Conservation (phyloP, 1,140 invertebrate species). For the Formica selysi region DNA sequence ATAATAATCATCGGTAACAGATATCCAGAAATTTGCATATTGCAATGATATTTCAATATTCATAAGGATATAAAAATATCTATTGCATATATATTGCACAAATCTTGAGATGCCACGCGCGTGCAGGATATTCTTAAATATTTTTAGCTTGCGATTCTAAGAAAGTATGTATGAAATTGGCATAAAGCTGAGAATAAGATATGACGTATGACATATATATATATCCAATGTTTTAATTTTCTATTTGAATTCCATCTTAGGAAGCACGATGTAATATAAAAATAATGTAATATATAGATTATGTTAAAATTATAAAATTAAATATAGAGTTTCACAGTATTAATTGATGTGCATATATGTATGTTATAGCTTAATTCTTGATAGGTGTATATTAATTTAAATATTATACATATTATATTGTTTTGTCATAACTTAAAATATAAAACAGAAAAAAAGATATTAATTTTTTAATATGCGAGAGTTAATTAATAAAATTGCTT, state of each 20-base stretch:
- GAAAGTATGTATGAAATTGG: slow-evolving; percentile 27
- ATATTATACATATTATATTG: background rate
- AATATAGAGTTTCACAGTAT: background rate
- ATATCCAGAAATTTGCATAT: background rate
- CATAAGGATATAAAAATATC: slow-evolving; percentile 33
- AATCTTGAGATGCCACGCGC: background rate
- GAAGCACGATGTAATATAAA: too few relatives aligned
- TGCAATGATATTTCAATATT: background rate
- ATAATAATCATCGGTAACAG: background rate
- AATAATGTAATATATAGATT: slow-evolving; percentile 19
- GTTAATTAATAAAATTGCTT: background rate
- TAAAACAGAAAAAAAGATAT: background rate
- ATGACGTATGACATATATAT: background rate
- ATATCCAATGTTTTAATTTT: background rate
- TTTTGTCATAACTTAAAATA: background rate
- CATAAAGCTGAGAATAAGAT: slow-evolving; percentile 13
- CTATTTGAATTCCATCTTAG: background rate
- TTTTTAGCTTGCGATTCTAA: slow-evolving; percentile 25
- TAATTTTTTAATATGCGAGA: slow-evolving; percentile 9
- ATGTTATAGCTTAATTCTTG: slow-evolving; percentile 4
- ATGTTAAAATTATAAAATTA: slow-evolving; percentile 9
- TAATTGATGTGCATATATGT: slow-evolving; percentile 1
- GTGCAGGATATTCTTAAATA: slow-evolving; percentile 12
- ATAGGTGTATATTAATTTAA: background rate
- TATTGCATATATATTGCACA: slow-evolving; percentile 1